phyloP scores from a whole-genome alignment of 2,888 invertebrate genomes.

The Nephrotoma appendiculata region DNA sequence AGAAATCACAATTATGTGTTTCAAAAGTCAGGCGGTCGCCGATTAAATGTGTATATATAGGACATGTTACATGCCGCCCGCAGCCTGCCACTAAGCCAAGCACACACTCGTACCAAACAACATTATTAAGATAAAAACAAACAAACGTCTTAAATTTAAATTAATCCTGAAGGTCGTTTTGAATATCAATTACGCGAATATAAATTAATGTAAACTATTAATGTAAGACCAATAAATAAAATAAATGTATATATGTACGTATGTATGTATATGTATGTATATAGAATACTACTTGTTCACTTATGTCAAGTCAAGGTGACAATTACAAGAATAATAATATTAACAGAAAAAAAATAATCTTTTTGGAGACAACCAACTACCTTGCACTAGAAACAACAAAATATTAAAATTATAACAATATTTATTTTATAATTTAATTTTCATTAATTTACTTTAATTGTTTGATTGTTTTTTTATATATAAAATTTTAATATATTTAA shows the following conservation, averaged over 20 bases:
- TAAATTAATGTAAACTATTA: not conserved
- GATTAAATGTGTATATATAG: not conserved
- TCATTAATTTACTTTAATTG: not conserved
- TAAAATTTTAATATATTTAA: not conserved
- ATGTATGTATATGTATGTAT: not conserved
- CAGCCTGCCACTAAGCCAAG: not conserved
- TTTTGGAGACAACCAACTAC: not conserved
- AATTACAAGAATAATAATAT: not conserved
- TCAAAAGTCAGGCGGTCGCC: not conserved
- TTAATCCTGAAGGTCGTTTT: not conserved
- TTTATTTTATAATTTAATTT: not conserved
- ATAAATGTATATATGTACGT: not conserved
- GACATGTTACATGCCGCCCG: not conserved
- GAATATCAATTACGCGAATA: not conserved
- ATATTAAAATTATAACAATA: not conserved
- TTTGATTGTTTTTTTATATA: not conserved
- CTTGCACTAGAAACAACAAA: not conserved
- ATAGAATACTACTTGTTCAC: not conserved
- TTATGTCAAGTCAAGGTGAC: not conserved
- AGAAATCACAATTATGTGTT: not conserved
- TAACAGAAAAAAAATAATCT: not conserved
- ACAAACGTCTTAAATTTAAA: not conserved
- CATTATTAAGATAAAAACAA: not conserved
- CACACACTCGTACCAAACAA: not conserved
- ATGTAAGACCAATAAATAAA: not conserved